Conservation (phyloP, 2,888 invertebrate genomes). For the Caradrina clavipalpis region DNA sequence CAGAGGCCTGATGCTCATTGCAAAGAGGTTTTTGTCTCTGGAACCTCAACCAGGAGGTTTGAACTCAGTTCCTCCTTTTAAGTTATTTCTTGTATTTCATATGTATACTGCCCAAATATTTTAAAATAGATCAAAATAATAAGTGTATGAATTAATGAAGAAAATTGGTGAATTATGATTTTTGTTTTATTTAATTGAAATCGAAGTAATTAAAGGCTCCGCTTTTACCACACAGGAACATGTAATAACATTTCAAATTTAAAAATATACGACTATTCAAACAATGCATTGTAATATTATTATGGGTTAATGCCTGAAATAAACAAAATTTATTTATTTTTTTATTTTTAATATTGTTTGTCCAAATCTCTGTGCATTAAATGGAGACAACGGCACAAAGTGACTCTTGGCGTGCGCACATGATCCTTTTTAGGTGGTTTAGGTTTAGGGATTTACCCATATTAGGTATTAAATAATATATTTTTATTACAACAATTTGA, state of each 20-base stretch:
- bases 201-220: neutral
- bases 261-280: too few species aligned
- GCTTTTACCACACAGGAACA: neutral
- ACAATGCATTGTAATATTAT: too few species aligned
- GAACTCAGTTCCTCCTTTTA: too few species aligned
- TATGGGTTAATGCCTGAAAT: too few species aligned
- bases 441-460: too few species aligned
- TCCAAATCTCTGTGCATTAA: neutral
- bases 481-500: neutral
- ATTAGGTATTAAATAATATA: too few species aligned
- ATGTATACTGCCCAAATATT: neutral
- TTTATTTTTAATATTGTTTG: neutral
- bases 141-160: neutral
- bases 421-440: too few species aligned
- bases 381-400: too few species aligned
- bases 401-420: too few species aligned
- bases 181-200: slow-evolving; percentile 1
- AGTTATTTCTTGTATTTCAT: neutral
- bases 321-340: too few species aligned
- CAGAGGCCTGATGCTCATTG: neutral
- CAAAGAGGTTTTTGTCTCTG: neutral
- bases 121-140: neutral
- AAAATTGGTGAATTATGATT: neutral
- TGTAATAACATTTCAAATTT: too few species aligned
- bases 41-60: neutral